Percentiles rank a stretch among this genome's conserved stretches.
Evolutionary conservation across 2,888 invertebrate species (phyloP).

Genomic region (Heliconius sara): DNA sequence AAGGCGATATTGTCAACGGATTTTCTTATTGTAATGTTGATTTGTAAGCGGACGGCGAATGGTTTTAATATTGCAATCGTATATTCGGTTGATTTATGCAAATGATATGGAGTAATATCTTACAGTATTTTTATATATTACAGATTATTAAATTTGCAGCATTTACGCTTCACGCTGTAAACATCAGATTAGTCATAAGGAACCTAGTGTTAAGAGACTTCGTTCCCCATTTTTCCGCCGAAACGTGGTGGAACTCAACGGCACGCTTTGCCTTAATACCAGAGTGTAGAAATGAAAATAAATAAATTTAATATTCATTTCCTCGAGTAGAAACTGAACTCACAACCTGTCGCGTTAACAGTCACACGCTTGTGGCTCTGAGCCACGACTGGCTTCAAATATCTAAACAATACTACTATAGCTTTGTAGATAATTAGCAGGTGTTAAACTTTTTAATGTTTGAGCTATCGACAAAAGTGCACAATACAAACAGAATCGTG

Average conservation of each 20-base stretch:
- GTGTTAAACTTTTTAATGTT: conserved; percentile 4
- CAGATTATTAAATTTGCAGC: too few relatives aligned
- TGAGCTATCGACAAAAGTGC: conserved; percentile 6
- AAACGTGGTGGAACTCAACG: too few relatives aligned
- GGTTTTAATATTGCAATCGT: conserved; percentile 24
- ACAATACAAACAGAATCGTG: conserved; percentile 25
- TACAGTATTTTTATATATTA: not conserved
- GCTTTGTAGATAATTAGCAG: not conserved
- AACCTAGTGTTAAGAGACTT: not conserved
- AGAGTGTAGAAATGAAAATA: too few relatives aligned
- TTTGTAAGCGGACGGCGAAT: conserved; percentile 31
- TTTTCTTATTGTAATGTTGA: conserved; percentile 40
- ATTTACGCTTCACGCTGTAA: too few relatives aligned
- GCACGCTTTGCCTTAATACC: too few relatives aligned
- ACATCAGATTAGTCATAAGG: not conserved
- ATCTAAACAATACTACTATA: not conserved
- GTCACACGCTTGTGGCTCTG: too few relatives aligned
- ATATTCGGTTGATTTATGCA: conserved; percentile 36
- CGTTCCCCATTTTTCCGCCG: not conserved
- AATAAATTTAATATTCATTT: too few relatives aligned
- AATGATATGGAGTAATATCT: conserved; percentile 12
- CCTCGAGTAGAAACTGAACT: too few relatives aligned
- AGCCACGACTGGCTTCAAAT: too few relatives aligned
- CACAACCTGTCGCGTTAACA: too few relatives aligned
- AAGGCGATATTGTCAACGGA: conserved; percentile 48